A percentile compares a stretch with the other conserved stretches of the same genome.
phyloP scores from a whole-genome alignment of 2,797 vertebrate species.

The Malacoraja senta region DNA sequence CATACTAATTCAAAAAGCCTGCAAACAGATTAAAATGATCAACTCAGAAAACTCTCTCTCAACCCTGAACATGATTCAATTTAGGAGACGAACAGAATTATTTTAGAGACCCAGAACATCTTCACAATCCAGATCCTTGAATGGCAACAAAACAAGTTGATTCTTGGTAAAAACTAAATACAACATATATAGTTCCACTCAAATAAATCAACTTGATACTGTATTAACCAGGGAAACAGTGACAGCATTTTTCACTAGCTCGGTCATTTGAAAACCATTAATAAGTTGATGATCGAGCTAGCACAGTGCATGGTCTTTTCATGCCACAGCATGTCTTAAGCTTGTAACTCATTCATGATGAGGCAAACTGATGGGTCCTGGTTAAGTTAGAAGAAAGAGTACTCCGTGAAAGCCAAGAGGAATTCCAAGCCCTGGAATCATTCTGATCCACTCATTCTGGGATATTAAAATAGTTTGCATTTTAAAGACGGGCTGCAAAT shows the following conservation, averaged over 20 bases:
- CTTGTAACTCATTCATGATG: background rate
- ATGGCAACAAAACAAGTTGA: background rate
- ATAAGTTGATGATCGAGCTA: background rate
- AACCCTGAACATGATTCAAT: background rate
- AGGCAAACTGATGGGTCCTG: background rate
- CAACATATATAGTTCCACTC: background rate
- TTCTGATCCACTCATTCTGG: background rate
- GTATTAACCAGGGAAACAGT: background rate
- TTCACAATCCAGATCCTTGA: background rate
- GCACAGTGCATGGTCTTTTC: background rate
- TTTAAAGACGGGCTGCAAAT: background rate
- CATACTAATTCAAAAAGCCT: background rate
- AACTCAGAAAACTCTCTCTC: conserved; percentile 5
- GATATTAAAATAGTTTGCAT: background rate
- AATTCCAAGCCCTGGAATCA: background rate
- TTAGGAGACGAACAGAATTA: background rate
- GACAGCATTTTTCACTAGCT: background rate
- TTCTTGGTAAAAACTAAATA: background rate
- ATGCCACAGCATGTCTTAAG: background rate
- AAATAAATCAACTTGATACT: background rate
- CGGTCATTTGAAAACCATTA: background rate
- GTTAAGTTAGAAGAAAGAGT: background rate
- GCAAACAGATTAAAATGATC: background rate
- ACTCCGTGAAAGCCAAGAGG: background rate
- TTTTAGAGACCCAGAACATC: background rate